Base-by-base conservation (phyloP, 64 coral and sea anemone genomes). In the Acropora yongei region DNA sequence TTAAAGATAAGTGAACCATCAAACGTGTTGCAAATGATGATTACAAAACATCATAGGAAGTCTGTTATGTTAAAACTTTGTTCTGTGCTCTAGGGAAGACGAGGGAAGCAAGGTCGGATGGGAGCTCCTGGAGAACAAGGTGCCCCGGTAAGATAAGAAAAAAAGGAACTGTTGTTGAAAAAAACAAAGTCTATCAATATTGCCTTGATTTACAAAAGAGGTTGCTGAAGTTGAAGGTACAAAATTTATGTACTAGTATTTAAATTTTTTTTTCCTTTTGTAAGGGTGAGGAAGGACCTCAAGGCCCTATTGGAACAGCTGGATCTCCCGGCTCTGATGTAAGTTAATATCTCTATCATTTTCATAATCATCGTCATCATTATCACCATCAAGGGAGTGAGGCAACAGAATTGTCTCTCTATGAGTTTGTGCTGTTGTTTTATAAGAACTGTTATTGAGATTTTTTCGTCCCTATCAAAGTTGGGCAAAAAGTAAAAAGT, bases 301-400 rank as follows among this genome's bases (percentile, higher is more conserved):
- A 20, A 51, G 91, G 91, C 18, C 14, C 63, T 0, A 57, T 43
- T 50, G 91, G 91, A 16, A 5, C 47, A 18, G 57, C 91, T 44
- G 91, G 91, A 93, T 16, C 17, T 14, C 68, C 83, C 58, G 91
- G 91, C 17, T 12, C 75, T 79, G 91, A 93, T 77, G 91, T 93
- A 77, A 79, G 91, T 87, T 10, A 81, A 81, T 8, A 2, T 79
- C 16, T 19, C 20, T 14, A 9, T 66, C 9, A 66, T 39, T 71
- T 63, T 14, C 61, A 66, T 66, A 7, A 66, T 2, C 68, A 63
- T 63, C 16, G 3, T 12, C 60, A 63, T 63, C 10, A 7, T 63
- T 11, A 30, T 30, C 30, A 30, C 30, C 30, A 30, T 30, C 30
- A 30, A 30, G 30, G 30, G 30, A 30, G 30, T 30, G 30, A 30